Evolutionary conservation across 2,113 vertebrate genomes (phyloP).

Genomic region (Gobio gobio): DNA sequence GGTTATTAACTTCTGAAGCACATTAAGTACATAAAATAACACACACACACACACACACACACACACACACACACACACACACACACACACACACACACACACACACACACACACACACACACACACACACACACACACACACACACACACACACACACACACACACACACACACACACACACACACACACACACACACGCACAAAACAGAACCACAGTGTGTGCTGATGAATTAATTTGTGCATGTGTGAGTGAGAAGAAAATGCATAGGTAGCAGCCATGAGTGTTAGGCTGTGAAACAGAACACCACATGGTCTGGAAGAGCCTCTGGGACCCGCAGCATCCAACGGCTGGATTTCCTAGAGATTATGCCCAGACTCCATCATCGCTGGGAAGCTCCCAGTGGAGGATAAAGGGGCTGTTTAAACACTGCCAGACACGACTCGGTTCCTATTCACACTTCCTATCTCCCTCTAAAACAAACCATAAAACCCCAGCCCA

Average conservation of each 20-base stretch:
- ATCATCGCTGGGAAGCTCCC: conserved; percentile 74
- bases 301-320: conserved; percentile 78
- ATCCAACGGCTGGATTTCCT: conserved; percentile 65
- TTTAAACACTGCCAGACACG: conserved; percentile 78
- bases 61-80: too few relatives aligned
- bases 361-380: conserved; percentile 75
- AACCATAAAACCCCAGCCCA: conserved; percentile 71
- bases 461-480: conserved; percentile 77
- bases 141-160: neutral
- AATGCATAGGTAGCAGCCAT: conserved; percentile 47
- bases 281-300: conserved; percentile 64
- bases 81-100: too few relatives aligned
- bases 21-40: conserved; percentile 11
- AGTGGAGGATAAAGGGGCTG: conserved; percentile 75
- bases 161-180: neutral
- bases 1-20: neutral
- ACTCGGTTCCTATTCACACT: conserved; percentile 70
- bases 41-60: neutral
- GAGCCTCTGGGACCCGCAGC: conserved; percentile 80
- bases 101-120: too few relatives aligned
- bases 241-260: conserved; percentile 20
- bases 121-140: too few relatives aligned
- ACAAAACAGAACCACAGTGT: conserved; percentile 24
- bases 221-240: conserved; percentile 36
- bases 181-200: too few relatives aligned